Base-by-base conservation (phyloP, 2,888 invertebrate genomes). In the Drosophila greeni region DNA sequence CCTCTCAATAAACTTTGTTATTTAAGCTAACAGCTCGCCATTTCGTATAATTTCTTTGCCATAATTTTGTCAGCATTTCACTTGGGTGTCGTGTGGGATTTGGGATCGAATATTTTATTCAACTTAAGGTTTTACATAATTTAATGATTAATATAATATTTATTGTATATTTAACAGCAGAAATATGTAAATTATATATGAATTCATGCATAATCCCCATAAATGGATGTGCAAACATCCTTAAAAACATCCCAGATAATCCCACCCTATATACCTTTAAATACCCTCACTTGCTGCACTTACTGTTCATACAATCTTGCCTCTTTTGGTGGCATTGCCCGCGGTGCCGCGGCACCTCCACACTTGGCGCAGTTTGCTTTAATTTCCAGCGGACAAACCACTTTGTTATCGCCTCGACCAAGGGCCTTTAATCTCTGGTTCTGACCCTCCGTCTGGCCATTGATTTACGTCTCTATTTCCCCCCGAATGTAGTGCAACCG, bases 381-480 rank as follows among this genome's bases (percentile, higher is more conserved):
- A 66, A 67, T 74, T 76, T 76, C 59, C 37, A 58, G 42, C 66
- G 66, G 55, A 69, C 68, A 61, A 72, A 56, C 66, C 56, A 74
- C 70, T 68, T 60, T 68, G 53, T 54, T 71, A 59, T 53, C 65
- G 57, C 53, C 33, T 16, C 47, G 14, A 36, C 49, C 61, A 40
- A 48, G 48, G 60, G 29, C 36, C 60, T 48, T 43, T 58, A 47
- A 31, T 52, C 47, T 69, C 34, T 42, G 36, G 40, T 26, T 47
- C 33, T 43, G 24, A 26, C 42, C 42, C 34, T 45, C 26, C 29
- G 49, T 34, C n/a, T 47, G 31, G 24, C 31, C 45, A 66, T 49
- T 70, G 75, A 75, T 78, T 81, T 70, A 76, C 70, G 72, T 75
- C 81, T 78, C 49, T 61, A 83, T 83, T 77, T 70, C n/a, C 49